Evolutionary conservation across 2,888 invertebrate species (phyloP).

Genomic region (Venustoraphidia nigricollis): DNA sequence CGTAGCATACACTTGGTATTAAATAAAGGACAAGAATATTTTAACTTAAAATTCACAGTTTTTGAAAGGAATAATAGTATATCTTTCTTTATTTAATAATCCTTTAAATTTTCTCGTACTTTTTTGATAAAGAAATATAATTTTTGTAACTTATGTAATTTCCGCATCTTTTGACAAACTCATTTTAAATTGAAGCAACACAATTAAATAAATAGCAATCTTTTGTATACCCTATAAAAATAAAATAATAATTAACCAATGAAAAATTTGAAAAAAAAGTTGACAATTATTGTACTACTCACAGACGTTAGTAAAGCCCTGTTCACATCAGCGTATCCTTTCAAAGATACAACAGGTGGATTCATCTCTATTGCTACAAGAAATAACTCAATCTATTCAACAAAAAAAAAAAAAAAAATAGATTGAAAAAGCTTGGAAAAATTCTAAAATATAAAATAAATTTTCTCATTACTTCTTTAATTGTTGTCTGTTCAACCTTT

Average conservation of each 20-base stretch:
- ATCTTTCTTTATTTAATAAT: too few species aligned
- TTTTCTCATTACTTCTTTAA: constrained; percentile 34
- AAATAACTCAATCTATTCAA: constrained; percentile 41
- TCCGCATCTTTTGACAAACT: constrained; percentile 16
- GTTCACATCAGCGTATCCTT: constrained; percentile 49
- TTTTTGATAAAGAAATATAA: too few species aligned
- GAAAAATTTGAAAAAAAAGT: not conserved
- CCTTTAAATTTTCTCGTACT: too few species aligned
- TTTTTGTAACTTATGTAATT: not conserved
- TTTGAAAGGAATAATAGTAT: too few species aligned
- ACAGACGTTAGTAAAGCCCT: constrained; percentile 48
- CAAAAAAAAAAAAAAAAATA: too few species aligned
- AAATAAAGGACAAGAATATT: too few species aligned
- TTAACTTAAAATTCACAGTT: too few species aligned
- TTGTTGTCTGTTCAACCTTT: constrained; percentile 39
- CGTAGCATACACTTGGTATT: too few species aligned
- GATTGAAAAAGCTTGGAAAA: too few species aligned
- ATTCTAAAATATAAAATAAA: not conserved
- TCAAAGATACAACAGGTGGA: constrained; percentile 49
- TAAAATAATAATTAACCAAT: constrained; percentile 8
- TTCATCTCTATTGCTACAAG: constrained; percentile 54
- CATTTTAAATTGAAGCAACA: constrained; percentile 50
- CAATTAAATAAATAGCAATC: constrained; percentile 49
- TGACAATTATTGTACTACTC: constrained; percentile 20
- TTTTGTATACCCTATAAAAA: constrained; percentile 42